Percentiles rank a stretch among this genome's conserved stretches.
Conservation (phyloP, 2,888 invertebrate genomes). For the Cosmorhoe ocellata region DNA sequence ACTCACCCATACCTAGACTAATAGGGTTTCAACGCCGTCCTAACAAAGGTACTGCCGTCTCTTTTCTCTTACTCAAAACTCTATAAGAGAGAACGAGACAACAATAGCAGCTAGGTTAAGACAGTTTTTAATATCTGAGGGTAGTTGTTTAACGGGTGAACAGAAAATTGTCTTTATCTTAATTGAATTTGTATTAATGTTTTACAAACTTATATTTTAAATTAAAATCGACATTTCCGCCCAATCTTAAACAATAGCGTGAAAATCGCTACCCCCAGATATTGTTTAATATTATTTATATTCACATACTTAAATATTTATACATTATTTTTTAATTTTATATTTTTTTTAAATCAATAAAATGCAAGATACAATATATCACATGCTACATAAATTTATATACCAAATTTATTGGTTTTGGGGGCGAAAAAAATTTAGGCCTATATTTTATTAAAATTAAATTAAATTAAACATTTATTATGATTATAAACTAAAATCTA, state of each 20-base stretch:
- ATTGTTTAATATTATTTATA: constrained; percentile 7
- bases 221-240: not conserved
- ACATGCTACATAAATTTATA: constrained; percentile 31
- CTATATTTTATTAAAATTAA: constrained; percentile 14
- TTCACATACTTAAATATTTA: constrained; percentile 25
- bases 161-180: constrained; percentile 1
- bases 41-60: not conserved
- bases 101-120: not conserved
- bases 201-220: constrained; percentile 6
- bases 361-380: constrained; percentile 35
- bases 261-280: constrained; percentile 3
- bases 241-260: constrained; percentile 5
- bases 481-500: constrained; percentile 16
- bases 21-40: not conserved
- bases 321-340: constrained; percentile 31
- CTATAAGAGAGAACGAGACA: not conserved
- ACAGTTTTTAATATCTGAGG: constrained; percentile 2
- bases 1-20: constrained; percentile 17
- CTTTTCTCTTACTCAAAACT: not conserved
- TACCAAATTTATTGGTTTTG: constrained; percentile 23
- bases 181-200: constrained; percentile 8
- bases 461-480: constrained; percentile 12
- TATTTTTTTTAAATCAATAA: constrained; percentile 30
- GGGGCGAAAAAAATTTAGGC: constrained; percentile 23
- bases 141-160: not conserved